Evolutionary conservation across 2,113 vertebrate species (phyloP).

Genomic region (Hemiprocne comata): DNA sequence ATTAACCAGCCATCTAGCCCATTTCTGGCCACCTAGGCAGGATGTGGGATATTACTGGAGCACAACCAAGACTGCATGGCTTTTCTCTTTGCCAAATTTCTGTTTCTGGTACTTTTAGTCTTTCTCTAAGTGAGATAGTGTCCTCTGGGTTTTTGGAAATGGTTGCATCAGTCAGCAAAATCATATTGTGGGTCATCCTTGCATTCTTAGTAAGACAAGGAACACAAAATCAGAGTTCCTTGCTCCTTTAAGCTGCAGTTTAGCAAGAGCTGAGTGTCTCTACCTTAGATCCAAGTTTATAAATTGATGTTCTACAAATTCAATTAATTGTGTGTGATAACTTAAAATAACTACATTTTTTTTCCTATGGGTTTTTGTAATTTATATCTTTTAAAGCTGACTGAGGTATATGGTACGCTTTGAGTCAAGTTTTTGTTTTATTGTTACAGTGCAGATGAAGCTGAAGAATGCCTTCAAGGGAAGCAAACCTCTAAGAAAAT

Average conservation of each 20-base stretch:
- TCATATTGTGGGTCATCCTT: fast-evolving
- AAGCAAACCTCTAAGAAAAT: not conserved
- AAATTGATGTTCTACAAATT: not conserved
- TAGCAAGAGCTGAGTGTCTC: not conserved
- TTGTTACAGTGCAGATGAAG: not conserved
- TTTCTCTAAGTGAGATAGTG: not conserved
- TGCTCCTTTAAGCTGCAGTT: not conserved
- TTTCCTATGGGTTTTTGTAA: not conserved
- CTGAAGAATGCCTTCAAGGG: not conserved
- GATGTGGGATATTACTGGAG: not conserved
- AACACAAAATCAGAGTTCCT: not conserved
- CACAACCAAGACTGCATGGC: not conserved
- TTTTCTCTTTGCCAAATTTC: not conserved
- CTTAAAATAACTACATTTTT: not conserved
- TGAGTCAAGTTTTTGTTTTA: not conserved
- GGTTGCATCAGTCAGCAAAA: not conserved
- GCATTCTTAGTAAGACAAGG: not conserved
- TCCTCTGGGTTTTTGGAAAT: not conserved
- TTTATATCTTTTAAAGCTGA: not conserved
- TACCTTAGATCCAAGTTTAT: not conserved
- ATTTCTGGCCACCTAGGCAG: not conserved
- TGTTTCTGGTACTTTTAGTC: not conserved
- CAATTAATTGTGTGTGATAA: not conserved
- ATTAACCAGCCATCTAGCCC: not conserved
- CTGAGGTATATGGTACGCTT: not conserved